Conservation (phyloP, 2,888 invertebrate genomes). For the Elegia similella region DNA sequence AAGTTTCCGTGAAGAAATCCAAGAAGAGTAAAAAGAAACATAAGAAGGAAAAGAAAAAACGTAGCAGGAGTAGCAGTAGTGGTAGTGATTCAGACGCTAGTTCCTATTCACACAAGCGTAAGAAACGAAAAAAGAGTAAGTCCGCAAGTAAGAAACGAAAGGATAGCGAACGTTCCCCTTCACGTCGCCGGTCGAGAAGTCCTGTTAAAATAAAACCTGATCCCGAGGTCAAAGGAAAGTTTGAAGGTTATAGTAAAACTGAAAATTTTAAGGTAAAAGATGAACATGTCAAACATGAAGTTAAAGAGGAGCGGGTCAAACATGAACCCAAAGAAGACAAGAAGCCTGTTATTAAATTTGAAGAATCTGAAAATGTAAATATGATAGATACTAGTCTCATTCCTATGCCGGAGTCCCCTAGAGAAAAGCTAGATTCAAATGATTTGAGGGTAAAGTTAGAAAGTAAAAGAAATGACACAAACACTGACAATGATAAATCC, state of each 20-base stretch:
- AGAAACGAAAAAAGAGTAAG: conserved; percentile 82
- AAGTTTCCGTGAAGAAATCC: conserved; percentile 59
- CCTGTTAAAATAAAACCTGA: conserved; percentile 51
- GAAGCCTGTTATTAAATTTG: conserved; percentile 42
- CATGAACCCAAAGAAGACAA: conserved; percentile 22
- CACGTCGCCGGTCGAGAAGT: conserved; percentile 45
- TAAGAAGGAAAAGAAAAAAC: conserved; percentile 82
- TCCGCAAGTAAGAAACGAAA: conserved; percentile 56
- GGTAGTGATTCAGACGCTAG: conserved; percentile 61
- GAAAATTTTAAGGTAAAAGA: conserved; percentile 37
- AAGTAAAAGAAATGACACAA: conserved; percentile 45
- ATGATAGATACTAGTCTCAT: conserved; percentile 57
- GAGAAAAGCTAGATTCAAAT: conserved; percentile 40
- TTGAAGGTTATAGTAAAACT: conserved; percentile 22
- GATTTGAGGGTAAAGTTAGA: conserved; percentile 51
- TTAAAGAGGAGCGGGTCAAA: conserved; percentile 30
- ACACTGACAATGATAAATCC: conserved; percentile 57
- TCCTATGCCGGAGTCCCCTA: conserved; percentile 70
- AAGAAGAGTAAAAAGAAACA: conserved; percentile 84
- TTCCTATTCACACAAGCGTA: conserved; percentile 78
- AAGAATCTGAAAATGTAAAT: conserved; percentile 35
- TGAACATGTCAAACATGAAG: conserved; percentile 42
- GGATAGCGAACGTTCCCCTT: conserved; percentile 46
- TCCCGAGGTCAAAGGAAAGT: conserved; percentile 24
- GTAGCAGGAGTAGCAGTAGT: conserved; percentile 65